A percentile compares a stretch with the other conserved stretches of the same genome.
These are phyloP conservation scores for Cricetomys ansorgei DNA, from an alignment of 2,113 vertebrate species.

Conservation along the genomic window DNA sequence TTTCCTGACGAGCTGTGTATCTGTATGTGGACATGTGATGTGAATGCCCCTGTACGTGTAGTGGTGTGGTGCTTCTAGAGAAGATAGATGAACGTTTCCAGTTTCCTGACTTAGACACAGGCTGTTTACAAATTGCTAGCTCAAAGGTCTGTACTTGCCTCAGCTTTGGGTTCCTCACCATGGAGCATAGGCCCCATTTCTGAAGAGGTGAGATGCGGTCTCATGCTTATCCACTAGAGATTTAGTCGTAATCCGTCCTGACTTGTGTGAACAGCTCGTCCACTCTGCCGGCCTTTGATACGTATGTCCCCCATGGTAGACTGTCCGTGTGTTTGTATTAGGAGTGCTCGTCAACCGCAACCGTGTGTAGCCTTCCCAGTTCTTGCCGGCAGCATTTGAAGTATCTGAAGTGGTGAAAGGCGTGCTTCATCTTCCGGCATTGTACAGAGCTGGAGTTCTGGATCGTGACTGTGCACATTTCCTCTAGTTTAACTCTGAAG, in stretches of 20 bases:
- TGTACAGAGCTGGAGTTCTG: constrained; percentile 19
- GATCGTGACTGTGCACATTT: constrained; percentile 66
- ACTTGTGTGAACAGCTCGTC: constrained; percentile 70
- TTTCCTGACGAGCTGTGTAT: constrained; percentile 74
- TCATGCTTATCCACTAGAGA: neutral
- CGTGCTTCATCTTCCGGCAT: neutral
- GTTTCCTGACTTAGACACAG: constrained; percentile 61
- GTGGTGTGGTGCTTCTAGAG: constrained; percentile 48
- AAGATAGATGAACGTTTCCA: constrained; percentile 24
- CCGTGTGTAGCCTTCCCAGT: constrained; percentile 42
- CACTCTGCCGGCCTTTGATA: constrained; percentile 59
- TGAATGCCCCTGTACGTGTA: constrained; percentile 64
- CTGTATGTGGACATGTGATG: constrained; percentile 73
- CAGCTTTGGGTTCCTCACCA: neutral
- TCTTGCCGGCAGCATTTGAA: constrained; percentile 64
- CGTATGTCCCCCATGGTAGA: neutral
- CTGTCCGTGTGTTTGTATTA: constrained; percentile 59
- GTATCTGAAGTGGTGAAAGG: constrained; percentile 67
- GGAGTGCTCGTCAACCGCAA: constrained; percentile 41
- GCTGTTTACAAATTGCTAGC: constrained; percentile 77
- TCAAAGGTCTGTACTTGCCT: neutral
- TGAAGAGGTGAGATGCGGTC: neutral
- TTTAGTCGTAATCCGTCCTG: neutral
- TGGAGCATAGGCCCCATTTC: neutral
- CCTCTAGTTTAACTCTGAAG: constrained; percentile 65